Evolutionary conservation across 2,888 invertebrate genomes (phyloP), one percentile per base, ranked within the genome.

Genomic region (Drosophila anomelani): DNA sequence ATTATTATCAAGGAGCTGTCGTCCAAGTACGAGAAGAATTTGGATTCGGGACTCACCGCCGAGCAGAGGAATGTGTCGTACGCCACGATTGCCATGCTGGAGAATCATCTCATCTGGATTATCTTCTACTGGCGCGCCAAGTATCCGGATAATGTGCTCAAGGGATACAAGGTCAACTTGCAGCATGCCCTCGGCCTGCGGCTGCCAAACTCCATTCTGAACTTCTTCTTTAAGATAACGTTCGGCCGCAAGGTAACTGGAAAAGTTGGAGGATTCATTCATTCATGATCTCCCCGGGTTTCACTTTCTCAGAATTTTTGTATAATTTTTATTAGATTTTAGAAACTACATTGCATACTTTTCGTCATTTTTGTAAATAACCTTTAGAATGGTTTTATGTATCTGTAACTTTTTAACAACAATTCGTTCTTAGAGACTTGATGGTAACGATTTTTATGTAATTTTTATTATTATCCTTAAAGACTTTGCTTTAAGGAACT

Each of bases 11-110:
- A 97, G 90, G 97, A 97, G 90, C 94, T 98, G 70, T 95, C 96
- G 47, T 95, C 96, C 90, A 96, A 96, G 91, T 97, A 96, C 92
- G 95, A 94, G 86, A 96, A 96, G 92, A 96, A 98, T 90, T 93
- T 97, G 84, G 98, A 98, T 92, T 95, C 95, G 6, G 95, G 94
- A 46, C 94, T 98, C 80, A 96, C 96, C 72, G 93, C 95, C 80
- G 97, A 97, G 91, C 98, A 98, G 92, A 96, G 96, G 79, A 97
- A 96, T 91, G 95, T 97, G 72, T 95, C 97, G 26, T 97, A 98
- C 93, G 98, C 98, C 64, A 97, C 97, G 94, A 96, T 97, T 91
- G 97, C 97, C 76, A 98, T 98, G 97, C 95, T 98, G 87, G 98
- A 98, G 93, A 98, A 98, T 92, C 97, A 98, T 92, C 95, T 98